Percentiles rank a stretch among this genome's conserved stretches.
phyloP scores from a whole-genome alignment of 1,140 invertebrate species.

The Uloborus diversus region DNA sequence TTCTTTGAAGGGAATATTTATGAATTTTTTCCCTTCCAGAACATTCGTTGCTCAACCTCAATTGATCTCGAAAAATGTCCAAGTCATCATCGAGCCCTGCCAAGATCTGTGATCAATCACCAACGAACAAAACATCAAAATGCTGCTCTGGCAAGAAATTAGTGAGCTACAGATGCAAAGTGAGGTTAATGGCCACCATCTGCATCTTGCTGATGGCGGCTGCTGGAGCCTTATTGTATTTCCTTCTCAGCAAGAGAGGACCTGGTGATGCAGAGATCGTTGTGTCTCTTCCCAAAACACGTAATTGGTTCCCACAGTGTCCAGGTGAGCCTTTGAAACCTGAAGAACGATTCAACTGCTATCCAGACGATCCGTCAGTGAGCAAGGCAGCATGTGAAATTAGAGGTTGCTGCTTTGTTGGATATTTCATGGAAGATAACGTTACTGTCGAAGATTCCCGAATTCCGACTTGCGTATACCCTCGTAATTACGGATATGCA shows the following conservation, averaged over 20 bases:
- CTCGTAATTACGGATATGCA: slow-evolving; percentile 56
- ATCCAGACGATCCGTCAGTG: slow-evolving; percentile 72
- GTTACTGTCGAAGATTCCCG: background rate
- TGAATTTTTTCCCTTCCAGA: no score
- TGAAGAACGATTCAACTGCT: slow-evolving; percentile 78
- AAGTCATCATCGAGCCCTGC: background rate
- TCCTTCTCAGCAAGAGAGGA: slow-evolving; percentile 11
- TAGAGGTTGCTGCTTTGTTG: slow-evolving; percentile 78
- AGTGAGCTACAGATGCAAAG: slow-evolving; percentile 39
- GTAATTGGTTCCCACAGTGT: slow-evolving; percentile 30
- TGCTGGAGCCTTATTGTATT: slow-evolving; percentile 14
- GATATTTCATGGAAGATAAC: background rate
- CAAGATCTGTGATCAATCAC: background rate
- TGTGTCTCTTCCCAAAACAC: slow-evolving; percentile 1
- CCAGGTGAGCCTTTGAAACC: background rate
- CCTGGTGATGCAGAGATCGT: background rate
- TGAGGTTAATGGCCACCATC: slow-evolving; percentile 23
- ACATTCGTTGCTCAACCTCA: no score
- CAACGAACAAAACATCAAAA: background rate
- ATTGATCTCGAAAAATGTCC: background rate
- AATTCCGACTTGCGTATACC: slow-evolving; percentile 51
- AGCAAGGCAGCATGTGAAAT: slow-evolving; percentile 72
- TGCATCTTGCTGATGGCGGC: slow-evolving; percentile 30
- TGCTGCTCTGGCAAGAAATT: slow-evolving; percentile 29
- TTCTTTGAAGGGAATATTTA: no score